Base-by-base conservation (phyloP, 2,797 vertebrate genomes). In the Neolamprologus multifasciatus region DNA sequence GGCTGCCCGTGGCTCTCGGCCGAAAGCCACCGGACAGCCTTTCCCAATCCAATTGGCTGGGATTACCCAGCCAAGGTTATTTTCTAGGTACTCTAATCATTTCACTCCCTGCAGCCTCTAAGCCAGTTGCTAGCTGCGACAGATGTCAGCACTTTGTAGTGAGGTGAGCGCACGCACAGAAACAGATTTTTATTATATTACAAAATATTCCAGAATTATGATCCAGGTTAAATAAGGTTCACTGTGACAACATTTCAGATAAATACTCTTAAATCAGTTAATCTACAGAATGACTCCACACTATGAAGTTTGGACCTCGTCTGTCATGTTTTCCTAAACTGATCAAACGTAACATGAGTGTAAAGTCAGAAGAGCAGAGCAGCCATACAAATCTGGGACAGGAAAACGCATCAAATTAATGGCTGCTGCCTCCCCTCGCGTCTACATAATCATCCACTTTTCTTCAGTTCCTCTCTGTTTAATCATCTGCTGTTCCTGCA, bases 51-150 rank as follows among this genome's bases (percentile, higher is more conserved):
- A 91, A 88, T 94, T 94, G 89, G 71, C 83, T 23, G 36, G 92
- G 93, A 94, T 94, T 96, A 95, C 29, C 81, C 55, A 50, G 81
- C 77, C 91, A 93, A 93, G 88, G 92, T 93, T 79, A 87, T 92
- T 82, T 86, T 36, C 87, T 85, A 71, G 91, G 83, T 86, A 84
- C 79, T 81, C 40, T 82, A 90, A 85, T 84, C 87, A 86, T 80
- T 90, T 83, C 80, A 52, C 77, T 87, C 69, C 21, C 74, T n/a
- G 50, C 23, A 71, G 77, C 43, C 83, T 90, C 78, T 84, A 55
- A 89, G 78, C 82, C 78, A 78, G 86, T 86, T 93, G 91, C 90
- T 85, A 84, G 78, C 90, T 62, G 79, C 83, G 88, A 85, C 85
- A 92, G 89, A 92, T 95, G 89, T 93, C 89, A 77, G 74, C 82